phyloP scores from a whole-genome alignment of 1,140 invertebrate species.

The Penaeus japonicus region DNA sequence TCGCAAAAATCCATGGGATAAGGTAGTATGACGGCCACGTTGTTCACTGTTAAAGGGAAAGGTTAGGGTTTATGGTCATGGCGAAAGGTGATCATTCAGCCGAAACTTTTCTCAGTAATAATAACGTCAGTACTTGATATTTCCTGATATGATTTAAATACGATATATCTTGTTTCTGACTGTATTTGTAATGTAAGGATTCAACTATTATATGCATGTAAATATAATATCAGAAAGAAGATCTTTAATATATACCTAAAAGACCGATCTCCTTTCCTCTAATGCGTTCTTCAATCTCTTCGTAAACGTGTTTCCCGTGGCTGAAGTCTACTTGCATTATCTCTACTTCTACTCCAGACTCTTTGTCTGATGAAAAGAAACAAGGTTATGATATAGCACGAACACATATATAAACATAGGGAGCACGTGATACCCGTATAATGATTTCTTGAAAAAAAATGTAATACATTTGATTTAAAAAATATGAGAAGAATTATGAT shows the following conservation, averaged over 20 bases:
- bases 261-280: constrained; percentile 66
- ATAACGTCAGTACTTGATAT: too few relatives aligned
- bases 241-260: constrained; percentile 61
- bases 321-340: constrained; percentile 65
- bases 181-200: too few relatives aligned
- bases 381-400: not conserved
- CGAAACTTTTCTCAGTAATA: too few relatives aligned
- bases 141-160: too few relatives aligned
- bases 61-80: not conserved
- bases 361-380: not conserved
- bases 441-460: too few relatives aligned
- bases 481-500: too few relatives aligned
- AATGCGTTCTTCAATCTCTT: constrained; percentile 18
- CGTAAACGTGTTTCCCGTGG: constrained; percentile 61
- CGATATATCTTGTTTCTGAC: too few relatives aligned
- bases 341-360: constrained; percentile 61
- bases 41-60: constrained; percentile 65
- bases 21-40: constrained; percentile 67
- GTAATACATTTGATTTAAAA: too few relatives aligned
- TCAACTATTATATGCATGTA: too few relatives aligned
- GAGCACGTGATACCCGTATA: too few relatives aligned
- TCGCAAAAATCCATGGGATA: constrained; percentile 64
- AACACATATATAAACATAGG: not conserved
- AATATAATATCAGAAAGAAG: too few relatives aligned
- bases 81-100: too few relatives aligned